phyloP scores from a whole-genome alignment of 2,888 invertebrate genomes.

The Patella depressa region DNA sequence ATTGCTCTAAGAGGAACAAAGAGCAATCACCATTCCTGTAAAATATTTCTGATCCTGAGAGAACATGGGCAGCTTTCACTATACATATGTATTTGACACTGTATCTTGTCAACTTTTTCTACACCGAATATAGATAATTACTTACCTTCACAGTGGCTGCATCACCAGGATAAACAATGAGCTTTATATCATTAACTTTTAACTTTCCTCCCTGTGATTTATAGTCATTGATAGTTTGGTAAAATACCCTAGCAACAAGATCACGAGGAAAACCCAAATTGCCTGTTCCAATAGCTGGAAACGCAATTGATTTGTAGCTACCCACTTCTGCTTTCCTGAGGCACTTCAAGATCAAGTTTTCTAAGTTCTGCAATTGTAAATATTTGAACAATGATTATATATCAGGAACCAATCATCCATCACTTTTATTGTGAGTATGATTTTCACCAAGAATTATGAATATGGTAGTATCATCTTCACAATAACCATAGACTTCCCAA shows the following conservation, averaged over 20 bases:
- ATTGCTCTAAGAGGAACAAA: too few relatives aligned
- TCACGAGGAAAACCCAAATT: slow-evolving; percentile 53
- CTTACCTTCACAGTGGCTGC: slow-evolving; percentile 43
- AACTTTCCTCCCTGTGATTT: slow-evolving; percentile 38
- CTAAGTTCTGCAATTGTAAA: slow-evolving; percentile 38
- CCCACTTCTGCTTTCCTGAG: slow-evolving; percentile 44
- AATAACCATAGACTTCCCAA: too few relatives aligned
- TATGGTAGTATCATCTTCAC: too few relatives aligned
- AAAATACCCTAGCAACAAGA: slow-evolving; percentile 52
- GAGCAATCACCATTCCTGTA: too few relatives aligned
- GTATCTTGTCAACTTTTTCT: too few relatives aligned
- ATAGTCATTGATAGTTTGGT: slow-evolving; percentile 48
- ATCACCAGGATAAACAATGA: slow-evolving; percentile 51
- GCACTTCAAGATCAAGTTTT: slow-evolving; percentile 44
- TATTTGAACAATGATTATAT: too few relatives aligned
- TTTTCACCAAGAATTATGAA: too few relatives aligned
- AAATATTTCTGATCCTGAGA: too few relatives aligned
- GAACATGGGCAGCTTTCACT: too few relatives aligned
- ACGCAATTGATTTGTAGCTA: slow-evolving; percentile 47
- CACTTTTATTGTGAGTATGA: too few relatives aligned
- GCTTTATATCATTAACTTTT: slow-evolving; percentile 42
- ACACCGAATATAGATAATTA: background rate
- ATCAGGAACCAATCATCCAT: too few relatives aligned
- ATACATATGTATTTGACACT: too few relatives aligned
- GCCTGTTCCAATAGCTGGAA: slow-evolving; percentile 62